Percentiles rank a stretch among this genome's conserved stretches.
phyloP scores from a whole-genome alignment of 2,113 vertebrate genomes.

The Rhinolophus ferrumequinum region DNA sequence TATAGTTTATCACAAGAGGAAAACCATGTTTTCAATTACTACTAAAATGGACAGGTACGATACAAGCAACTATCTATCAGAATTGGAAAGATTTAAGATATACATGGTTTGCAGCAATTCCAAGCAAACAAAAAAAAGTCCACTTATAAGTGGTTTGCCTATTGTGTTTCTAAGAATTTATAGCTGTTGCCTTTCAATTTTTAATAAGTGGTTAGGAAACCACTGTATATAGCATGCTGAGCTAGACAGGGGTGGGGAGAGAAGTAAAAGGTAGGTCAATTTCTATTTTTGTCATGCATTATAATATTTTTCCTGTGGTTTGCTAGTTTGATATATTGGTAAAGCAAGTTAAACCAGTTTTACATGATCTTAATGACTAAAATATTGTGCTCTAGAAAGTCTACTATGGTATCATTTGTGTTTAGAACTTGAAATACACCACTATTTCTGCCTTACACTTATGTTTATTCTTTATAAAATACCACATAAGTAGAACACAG shows the following conservation, averaged over 20 bases:
- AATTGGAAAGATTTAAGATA: slow-evolving; percentile 14
- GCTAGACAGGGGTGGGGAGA: not conserved
- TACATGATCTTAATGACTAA: slow-evolving; percentile 5
- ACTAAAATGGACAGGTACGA: not conserved
- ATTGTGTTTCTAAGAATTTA: slow-evolving; percentile 58
- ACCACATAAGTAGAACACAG: not conserved
- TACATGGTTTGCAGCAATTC: slow-evolving; percentile 45
- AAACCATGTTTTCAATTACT: slow-evolving; percentile 42
- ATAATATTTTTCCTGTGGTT: not conserved
- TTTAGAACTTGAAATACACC: not conserved
- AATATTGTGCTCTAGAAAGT: not conserved
- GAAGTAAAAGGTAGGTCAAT: not conserved
- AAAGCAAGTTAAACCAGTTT: slow-evolving; percentile 12
- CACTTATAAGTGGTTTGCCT: slow-evolving; percentile 36
- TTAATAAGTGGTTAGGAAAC: slow-evolving; percentile 72
- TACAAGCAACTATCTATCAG: not conserved
- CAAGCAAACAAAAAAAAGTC: slow-evolving; percentile 32
- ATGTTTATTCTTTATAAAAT: not conserved
- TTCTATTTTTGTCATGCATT: slow-evolving; percentile 50
- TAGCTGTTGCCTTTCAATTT: slow-evolving; percentile 69
- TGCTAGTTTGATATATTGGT: not conserved
- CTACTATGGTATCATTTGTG: not conserved
- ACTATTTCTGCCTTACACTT: slow-evolving; percentile 15
- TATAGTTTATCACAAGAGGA: not conserved
- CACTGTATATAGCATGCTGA: slow-evolving; percentile 17